A percentile compares a stretch with the other conserved stretches of the same genome.
phyloP scores from a whole-genome alignment of 2,113 vertebrate genomes.

The Mionectes macconnelli region DNA sequence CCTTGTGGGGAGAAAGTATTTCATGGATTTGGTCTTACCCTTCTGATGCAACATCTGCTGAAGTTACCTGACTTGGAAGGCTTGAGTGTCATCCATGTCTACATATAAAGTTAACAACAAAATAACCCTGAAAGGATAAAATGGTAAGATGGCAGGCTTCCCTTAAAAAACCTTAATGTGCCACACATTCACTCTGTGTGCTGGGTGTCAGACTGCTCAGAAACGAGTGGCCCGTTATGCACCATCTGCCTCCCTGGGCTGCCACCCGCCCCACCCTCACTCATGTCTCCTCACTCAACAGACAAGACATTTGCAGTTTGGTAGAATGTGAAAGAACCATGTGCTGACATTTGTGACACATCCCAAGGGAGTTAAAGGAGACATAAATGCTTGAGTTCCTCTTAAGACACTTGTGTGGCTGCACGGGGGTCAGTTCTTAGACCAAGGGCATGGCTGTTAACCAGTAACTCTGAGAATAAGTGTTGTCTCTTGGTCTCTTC shows the following conservation, averaged over 20 bases:
- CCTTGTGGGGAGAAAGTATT: background rate
- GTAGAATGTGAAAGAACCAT: background rate
- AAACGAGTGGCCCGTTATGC: background rate
- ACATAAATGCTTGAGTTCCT: background rate
- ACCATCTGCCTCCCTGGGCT: background rate
- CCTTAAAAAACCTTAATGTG: background rate
- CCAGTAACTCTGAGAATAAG: background rate
- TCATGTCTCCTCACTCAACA: background rate
- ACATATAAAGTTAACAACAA: background rate
- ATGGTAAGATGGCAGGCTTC: background rate
- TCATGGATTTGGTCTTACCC: fast-evolving
- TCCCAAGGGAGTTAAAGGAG: background rate
- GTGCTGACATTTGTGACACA: background rate
- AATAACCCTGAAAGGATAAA: background rate
- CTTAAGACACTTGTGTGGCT: fast-evolving
- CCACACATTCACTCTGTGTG: fast-evolving
- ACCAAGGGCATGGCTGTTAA: fast-evolving
- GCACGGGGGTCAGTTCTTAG: background rate
- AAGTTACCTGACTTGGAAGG: background rate
- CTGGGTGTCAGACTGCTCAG: background rate
- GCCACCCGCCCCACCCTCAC: fast-evolving
- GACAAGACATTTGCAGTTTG: background rate
- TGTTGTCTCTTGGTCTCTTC: background rate
- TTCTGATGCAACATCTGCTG: background rate
- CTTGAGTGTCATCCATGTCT: background rate